phyloP scores from a whole-genome alignment of 2,797 vertebrate species.

The Enteromius afrohamiltoni region DNA sequence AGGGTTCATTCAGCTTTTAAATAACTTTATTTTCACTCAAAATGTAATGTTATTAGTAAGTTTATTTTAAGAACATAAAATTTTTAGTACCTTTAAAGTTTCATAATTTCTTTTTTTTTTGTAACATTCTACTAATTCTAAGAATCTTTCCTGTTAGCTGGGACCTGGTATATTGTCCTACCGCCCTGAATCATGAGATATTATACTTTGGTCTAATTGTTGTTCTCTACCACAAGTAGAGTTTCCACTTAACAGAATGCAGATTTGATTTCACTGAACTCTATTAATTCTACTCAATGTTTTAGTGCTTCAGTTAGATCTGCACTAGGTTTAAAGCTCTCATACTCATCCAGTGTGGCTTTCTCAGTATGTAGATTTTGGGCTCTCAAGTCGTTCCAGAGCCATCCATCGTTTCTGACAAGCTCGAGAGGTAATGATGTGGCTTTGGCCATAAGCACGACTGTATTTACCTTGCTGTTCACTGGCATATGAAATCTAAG shows the following conservation, averaged over 20 bases:
- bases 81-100: too few relatives aligned
- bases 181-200: not conserved
- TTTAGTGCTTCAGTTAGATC: not conserved
- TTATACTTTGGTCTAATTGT: not conserved
- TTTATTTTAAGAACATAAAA: too few relatives aligned
- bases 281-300: not conserved
- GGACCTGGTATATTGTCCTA: not conserved
- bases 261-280: not conserved
- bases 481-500: conserved; percentile 12
- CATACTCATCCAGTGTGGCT: not conserved
- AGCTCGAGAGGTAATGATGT: not conserved
- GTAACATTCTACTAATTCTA: not conserved
- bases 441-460: conserved; percentile 3
- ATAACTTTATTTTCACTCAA: too few relatives aligned
- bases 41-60: too few relatives aligned
- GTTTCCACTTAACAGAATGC: not conserved
- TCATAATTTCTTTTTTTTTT: too few relatives aligned
- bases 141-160: not conserved
- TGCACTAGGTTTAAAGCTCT: not conserved
- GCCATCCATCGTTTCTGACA: conserved; percentile 5
- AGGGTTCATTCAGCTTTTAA: too few relatives aligned
- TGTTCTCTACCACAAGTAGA: not conserved
- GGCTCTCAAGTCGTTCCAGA: not conserved
- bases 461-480: conserved; percentile 11
- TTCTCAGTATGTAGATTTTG: conserved; percentile 9